phyloP scores from a whole-genome alignment of 1,140 invertebrate species.

The Cheumatopsyche charites region DNA sequence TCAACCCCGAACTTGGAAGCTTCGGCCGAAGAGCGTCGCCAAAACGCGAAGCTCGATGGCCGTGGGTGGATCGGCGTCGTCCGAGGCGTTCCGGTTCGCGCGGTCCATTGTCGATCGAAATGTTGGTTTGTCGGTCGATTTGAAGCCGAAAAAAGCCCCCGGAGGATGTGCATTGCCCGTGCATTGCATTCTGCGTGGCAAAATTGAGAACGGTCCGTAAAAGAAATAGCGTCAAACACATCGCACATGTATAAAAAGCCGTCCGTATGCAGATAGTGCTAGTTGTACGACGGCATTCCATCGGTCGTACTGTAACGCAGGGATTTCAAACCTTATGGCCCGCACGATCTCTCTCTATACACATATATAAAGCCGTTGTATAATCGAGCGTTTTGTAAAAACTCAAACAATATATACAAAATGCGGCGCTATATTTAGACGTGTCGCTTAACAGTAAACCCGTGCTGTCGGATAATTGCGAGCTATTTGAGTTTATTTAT shows the following conservation, averaged over 20 bases:
- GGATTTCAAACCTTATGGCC: slow-evolving; percentile 8
- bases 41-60: no score
- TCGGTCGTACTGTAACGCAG: slow-evolving; percentile 34
- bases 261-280: slow-evolving; percentile 40
- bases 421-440: slow-evolving; percentile 15
- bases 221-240: slow-evolving; percentile 39
- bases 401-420: no score
- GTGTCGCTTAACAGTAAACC: not conserved
- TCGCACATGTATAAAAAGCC: slow-evolving; percentile 37
- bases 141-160: not conserved
- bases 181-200: slow-evolving; percentile 23
- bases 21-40: no score
- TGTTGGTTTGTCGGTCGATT: not conserved
- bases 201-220: slow-evolving; percentile 36
- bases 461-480: not conserved
- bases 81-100: not conserved
- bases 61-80: not conserved
- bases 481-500: not conserved
- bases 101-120: not conserved
- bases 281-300: slow-evolving; percentile 38
- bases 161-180: not conserved
- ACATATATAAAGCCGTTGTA: no score
- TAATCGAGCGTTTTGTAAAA: no score
- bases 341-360: no score
- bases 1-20: no score